Evolutionary conservation across 2,888 invertebrate species (phyloP).

Genomic region (Xanthia icteritia): DNA sequence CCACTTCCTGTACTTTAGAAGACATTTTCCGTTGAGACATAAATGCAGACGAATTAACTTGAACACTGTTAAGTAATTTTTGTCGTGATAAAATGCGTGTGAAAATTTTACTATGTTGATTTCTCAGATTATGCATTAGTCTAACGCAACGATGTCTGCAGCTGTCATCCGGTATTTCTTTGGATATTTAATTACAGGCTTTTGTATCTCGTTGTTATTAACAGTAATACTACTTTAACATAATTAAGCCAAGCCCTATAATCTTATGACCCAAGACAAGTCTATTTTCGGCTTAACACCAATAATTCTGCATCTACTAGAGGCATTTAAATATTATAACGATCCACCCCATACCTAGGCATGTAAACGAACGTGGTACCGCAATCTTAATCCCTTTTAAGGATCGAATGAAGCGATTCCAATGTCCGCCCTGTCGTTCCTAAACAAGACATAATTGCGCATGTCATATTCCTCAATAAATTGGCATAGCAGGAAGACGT

Average conservation of each 20-base stretch:
- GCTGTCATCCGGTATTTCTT: conserved; percentile 13
- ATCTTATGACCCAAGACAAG: not conserved
- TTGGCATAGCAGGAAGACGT: conserved; percentile 47
- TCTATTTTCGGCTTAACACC: not conserved
- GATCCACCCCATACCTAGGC: not conserved
- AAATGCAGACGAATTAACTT: conserved; percentile 28
- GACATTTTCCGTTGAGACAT: conserved; percentile 45
- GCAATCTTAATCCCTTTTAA: conserved; percentile 11
- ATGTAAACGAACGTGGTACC: not conserved
- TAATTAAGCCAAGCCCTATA: too few species aligned
- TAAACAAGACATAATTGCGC: conserved; percentile 21
- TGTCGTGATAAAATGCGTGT: conserved; percentile 14
- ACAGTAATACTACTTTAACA: not conserved
- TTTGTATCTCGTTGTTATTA: not conserved
- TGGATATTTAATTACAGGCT: not conserved
- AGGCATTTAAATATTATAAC: not conserved
- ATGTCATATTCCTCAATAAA: conserved; percentile 36
- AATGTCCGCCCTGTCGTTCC: not conserved
- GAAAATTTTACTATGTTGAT: conserved; percentile 33
- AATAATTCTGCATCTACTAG: not conserved
- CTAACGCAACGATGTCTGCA: conserved; percentile 8
- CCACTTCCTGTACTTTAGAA: conserved; percentile 50
- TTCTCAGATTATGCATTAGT: conserved; percentile 21
- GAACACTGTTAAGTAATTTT: conserved; percentile 35
- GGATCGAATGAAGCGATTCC: conserved; percentile 30